Base-by-base conservation (phyloP, 2,113 vertebrate genomes). In the Marmota flaviventris region DNA sequence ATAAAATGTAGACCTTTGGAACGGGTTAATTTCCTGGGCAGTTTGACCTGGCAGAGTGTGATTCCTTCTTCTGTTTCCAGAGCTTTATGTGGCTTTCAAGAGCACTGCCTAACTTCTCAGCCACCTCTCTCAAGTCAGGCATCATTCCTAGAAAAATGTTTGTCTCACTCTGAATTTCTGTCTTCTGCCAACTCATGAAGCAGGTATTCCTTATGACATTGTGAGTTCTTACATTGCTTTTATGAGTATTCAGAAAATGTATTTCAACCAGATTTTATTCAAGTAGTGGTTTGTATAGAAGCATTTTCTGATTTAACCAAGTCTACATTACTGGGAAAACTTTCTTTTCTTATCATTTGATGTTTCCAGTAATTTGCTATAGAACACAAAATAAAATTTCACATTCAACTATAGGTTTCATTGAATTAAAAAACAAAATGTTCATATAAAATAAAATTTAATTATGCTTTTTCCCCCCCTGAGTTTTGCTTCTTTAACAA, bases 371-470 rank as follows among this genome's bases (percentile, higher is more conserved):
- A 72, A 61, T 96, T 85, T 90, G 79, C 17, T 79, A 14, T 85
- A 85, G 42, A 79, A 85, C 22, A 79, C 27, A 42, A 91, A 82
- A 82, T 39, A 42, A 39, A 22, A 84, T 22, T 91, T 1, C 29
- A 37, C 77, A 51, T 61, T 81, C 34, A 87, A 91, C 29, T 69
- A 77, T 22, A 27, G 48, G 53, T 51, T 61, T 94, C 32, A 91
- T 4, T 75, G 39, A 76, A 91, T 93, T 81, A 69, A 79, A 94
- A 86, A 85, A n/a, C 17, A 37, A 58, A 84, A 90, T 90, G 22
- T 63, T 85, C 4, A 29, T 81, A 67, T 37, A 65, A 85, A 73
- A 32, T 78, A 77, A 65, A 85, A 81, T 69, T 86, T 91, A 91
- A 81, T 90, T 86, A 67, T 51, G 32, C 2, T 51, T 18, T 91